Evolutionary conservation across 2,797 vertebrate genomes (phyloP).

Genomic region (Somateria mollissima): DNA sequence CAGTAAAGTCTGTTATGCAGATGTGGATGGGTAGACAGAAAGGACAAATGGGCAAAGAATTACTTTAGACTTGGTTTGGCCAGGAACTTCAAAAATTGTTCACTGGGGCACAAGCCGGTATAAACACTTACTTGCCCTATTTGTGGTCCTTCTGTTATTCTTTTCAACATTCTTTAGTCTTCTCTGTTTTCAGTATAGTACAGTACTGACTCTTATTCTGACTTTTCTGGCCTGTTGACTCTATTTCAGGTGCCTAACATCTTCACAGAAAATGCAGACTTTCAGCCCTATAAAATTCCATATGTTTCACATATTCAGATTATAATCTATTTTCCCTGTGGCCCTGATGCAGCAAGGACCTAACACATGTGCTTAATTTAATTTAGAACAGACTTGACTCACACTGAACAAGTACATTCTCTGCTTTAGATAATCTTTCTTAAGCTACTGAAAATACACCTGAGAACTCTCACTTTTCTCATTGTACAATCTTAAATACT

Average conservation of each 20-base stretch:
- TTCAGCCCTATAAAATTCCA: not conserved
- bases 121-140: not conserved
- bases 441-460: not conserved
- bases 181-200: not conserved
- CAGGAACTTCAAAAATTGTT: not conserved
- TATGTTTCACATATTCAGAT: slow-evolving; percentile 5
- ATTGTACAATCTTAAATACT: not conserved
- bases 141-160: not conserved
- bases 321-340: not conserved
- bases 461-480: not conserved
- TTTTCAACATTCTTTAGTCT: not conserved
- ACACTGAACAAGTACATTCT: not conserved
- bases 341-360: not conserved
- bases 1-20: not conserved
- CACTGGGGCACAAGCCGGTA: not conserved
- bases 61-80: not conserved
- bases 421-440: not conserved
- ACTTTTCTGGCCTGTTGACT: not conserved
- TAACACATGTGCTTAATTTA: not conserved
- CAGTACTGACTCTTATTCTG: not conserved
- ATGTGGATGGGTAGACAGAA: not conserved
- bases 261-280: not conserved
- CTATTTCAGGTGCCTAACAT: not conserved
- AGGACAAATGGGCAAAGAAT: not conserved
- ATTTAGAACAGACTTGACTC: not conserved